phyloP scores from a whole-genome alignment of 2,797 vertebrate genomes.

The Lagodon rhomboides region DNA sequence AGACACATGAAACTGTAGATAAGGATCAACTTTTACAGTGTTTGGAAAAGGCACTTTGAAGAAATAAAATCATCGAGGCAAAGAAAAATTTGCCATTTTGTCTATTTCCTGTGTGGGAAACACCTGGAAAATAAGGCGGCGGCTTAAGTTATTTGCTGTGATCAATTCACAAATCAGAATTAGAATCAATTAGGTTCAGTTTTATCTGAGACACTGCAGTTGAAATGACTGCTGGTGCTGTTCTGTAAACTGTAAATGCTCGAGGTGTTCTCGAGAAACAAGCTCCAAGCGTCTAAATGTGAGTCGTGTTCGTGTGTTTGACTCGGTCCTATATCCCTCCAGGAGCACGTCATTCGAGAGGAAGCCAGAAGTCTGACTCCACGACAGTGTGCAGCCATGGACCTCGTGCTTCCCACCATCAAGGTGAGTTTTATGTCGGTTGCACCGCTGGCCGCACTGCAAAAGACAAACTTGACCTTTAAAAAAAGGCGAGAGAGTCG shows the following conservation, averaged over 20 bases:
- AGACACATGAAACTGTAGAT: background rate
- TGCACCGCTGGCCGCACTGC: background rate
- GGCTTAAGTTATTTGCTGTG: slow-evolving; percentile 28
- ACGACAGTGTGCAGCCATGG: slow-evolving; percentile 95
- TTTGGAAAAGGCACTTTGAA: too few species aligned
- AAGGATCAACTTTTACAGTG: background rate
- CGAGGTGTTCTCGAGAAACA: background rate
- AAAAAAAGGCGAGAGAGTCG: slow-evolving; percentile 14
- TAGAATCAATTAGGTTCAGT: slow-evolving; percentile 23
- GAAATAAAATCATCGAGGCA: too few species aligned
- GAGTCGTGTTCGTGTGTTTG: slow-evolving; percentile 8
- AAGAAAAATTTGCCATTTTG: slow-evolving; percentile 6
- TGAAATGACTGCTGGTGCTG: slow-evolving; percentile 11
- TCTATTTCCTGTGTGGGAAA: background rate
- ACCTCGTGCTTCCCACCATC: slow-evolving; percentile 94
- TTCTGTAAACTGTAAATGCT: slow-evolving; percentile 19
- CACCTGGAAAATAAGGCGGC: slow-evolving; percentile 41
- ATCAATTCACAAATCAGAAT: slow-evolving; percentile 42
- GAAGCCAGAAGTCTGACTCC: slow-evolving; percentile 93
- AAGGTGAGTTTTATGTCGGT: slow-evolving; percentile 88
- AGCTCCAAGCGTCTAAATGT: background rate
- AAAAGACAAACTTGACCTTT: slow-evolving; percentile 26
- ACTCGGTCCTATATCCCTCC: slow-evolving; percentile 40
- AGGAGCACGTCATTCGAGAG: slow-evolving; percentile 97
- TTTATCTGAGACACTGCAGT: background rate